Evolutionary conservation across 2,113 vertebrate species (phyloP), one percentile per base, ranked within the genome.

Genomic region (Myiopsitta monachus): DNA sequence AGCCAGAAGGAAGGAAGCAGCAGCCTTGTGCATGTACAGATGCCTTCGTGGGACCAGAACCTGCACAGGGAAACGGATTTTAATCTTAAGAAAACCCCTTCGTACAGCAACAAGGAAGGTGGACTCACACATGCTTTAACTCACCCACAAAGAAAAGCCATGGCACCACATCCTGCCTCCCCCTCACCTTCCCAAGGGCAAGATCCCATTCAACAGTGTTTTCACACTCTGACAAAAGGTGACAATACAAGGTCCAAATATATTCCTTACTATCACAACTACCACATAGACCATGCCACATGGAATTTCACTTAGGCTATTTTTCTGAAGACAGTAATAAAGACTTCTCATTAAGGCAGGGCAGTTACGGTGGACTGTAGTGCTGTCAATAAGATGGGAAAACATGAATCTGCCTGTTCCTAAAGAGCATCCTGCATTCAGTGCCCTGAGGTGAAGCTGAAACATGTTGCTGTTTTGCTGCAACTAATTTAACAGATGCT

Each of bases 11-110:
- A 49, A 26, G 41, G 46, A 21, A 18, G 31, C 26, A 8, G 66
- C 59, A 16, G 59, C 46, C n/a, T 28, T 1, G 10, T 1, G 1
- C 2, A 0, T 1, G 3, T 3, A 5, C 16, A 8, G 18, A 11
- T 5, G 1, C 31, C 46, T 55, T 36, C 1, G 3, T 9, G 2
- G 30, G 44, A 43, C 16, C 67, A 18, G 54, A 30, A 23, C 31
- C 33, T 10, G 1, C 9, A 0, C 0, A 6, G 16, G 22, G 55
- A 87, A 64, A 31, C 6, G 4, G 24, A 6, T 9, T 66, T 43
- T 72, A 1, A 17, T 10, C 82, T 18, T 44, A 9, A 33, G 18
- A 63, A 31, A 69, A 59, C 39, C 24, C 14, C 67, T 24, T 64
- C 14, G 3, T 26, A 4, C 75, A 30, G 84, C 39, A 38, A 46